Evolutionary conservation across 2,113 vertebrate species (phyloP).

Genomic region (Callipepla californica): DNA sequence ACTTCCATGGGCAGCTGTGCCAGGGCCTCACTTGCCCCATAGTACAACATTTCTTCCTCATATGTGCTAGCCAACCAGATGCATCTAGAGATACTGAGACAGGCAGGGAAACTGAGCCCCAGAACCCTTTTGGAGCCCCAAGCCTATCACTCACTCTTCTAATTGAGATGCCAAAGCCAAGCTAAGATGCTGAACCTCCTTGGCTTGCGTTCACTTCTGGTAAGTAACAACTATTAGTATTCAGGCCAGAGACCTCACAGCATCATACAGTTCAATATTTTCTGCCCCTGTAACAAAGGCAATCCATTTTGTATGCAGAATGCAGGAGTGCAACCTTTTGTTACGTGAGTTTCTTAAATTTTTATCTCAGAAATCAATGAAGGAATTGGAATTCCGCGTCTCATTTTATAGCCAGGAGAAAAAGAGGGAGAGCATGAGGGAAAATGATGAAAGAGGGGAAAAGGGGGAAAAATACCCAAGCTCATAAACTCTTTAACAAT

Average conservation of each 20-base stretch:
- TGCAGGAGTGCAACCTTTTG: conserved; percentile 39
- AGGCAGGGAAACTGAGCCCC: not conserved
- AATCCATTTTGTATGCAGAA: conserved; percentile 66
- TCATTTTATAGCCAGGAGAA: conserved; percentile 50
- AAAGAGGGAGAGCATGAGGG: not conserved
- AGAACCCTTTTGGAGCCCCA: not conserved
- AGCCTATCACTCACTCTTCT: not conserved
- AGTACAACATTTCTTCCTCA: not conserved
- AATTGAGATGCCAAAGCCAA: conserved; percentile 37
- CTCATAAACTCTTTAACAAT: conserved; percentile 65
- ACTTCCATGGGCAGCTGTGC: not conserved
- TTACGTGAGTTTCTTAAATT: conserved; percentile 68
- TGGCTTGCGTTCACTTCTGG: conserved; percentile 37
- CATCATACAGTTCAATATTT: conserved; percentile 64
- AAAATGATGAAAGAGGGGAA: not conserved
- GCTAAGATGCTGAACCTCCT: conserved; percentile 15
- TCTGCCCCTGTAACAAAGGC: conserved; percentile 60
- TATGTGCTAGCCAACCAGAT: accelerated
- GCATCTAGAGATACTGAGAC: not conserved
- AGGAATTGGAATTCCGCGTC: conserved; percentile 65
- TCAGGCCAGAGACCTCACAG: conserved; percentile 50
- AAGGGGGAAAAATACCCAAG: not conserved
- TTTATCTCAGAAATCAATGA: conserved; percentile 71
- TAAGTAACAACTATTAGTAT: conserved; percentile 67
- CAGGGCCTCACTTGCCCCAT: not conserved